These are phyloP conservation scores for Mimumesa dahlbomi DNA, from an alignment of 2,888 invertebrate genomes.

Conservation along the genomic window DNA sequence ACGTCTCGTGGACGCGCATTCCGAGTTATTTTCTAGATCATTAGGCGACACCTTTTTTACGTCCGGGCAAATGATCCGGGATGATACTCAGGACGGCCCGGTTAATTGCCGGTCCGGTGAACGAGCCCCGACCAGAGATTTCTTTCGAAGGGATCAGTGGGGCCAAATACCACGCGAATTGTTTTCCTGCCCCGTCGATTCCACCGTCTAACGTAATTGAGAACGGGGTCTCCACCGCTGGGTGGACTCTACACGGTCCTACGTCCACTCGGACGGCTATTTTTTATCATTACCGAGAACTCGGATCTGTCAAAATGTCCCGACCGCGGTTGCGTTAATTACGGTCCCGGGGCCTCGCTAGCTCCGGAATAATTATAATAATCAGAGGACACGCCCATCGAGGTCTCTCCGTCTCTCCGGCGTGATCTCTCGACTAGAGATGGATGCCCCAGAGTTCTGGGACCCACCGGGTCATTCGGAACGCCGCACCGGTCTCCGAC, in stretches of 20 bases:
- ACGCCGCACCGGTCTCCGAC: no score
- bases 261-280: constrained; percentile 58
- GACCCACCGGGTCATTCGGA: constrained; percentile 36
- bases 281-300: constrained; percentile 78
- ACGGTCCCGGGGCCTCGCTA: constrained; percentile 68
- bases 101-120: constrained; percentile 40
- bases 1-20: no score
- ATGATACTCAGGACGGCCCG: constrained; percentile 3
- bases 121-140: constrained; percentile 12
- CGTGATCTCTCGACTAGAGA: constrained; percentile 59
- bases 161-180: constrained; percentile 46
- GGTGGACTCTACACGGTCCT: constrained; percentile 8
- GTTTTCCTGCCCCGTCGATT: constrained; percentile 46
- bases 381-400: constrained; percentile 75
- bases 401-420: not conserved
- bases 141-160: constrained; percentile 16
- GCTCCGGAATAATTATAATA: constrained; percentile 79
- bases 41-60: constrained; percentile 50
- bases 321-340: constrained; percentile 77
- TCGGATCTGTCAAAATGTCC: constrained; percentile 80
- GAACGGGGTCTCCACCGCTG: no score
- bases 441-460: constrained; percentile 72
- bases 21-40: constrained; percentile 43
- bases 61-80: constrained; percentile 18
- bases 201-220: constrained; percentile 56